Conservation (phyloP, 2,888 invertebrate genomes). For the Eupithecia inturbata region DNA sequence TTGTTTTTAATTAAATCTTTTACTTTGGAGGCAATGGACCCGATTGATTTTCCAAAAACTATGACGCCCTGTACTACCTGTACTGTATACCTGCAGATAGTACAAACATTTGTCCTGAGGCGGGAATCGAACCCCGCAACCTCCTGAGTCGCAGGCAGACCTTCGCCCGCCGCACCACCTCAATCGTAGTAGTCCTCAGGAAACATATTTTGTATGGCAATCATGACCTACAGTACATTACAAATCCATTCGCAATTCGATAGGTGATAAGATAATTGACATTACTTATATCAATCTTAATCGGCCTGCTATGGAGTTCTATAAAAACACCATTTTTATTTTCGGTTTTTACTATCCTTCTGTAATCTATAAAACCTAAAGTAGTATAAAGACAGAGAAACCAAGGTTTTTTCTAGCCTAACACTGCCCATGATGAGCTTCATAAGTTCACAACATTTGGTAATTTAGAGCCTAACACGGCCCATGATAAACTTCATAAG, state of each 20-base stretch:
- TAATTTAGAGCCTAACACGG: too few species aligned
- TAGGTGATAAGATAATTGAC: slow-evolving; percentile 5
- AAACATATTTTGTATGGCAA: neutral
- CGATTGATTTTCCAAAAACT: too few species aligned
- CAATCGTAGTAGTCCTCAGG: neutral
- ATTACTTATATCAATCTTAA: neutral
- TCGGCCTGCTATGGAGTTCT: neutral
- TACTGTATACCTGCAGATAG: too few species aligned
- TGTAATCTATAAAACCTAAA: neutral
- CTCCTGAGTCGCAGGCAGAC: neutral
- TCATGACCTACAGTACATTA: neutral
- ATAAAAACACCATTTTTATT: neutral
- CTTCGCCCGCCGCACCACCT: neutral
- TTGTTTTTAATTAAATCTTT: too few species aligned
- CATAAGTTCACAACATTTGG: too few species aligned
- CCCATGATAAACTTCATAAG: too few species aligned
- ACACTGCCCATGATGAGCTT: too few species aligned
- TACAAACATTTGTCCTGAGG: neutral
- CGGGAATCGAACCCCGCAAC: neutral
- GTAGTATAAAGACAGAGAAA: neutral
- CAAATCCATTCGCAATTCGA: neutral
- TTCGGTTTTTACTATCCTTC: neutral
- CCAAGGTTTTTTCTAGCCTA: too few species aligned
- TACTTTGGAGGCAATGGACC: too few species aligned
- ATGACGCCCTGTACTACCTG: too few species aligned